A percentile compares a stretch with the other conserved stretches of the same genome.
These are phyloP conservation scores for Acomys russatus DNA, from an alignment of 2,797 vertebrate species.

Conservation along the genomic window DNA sequence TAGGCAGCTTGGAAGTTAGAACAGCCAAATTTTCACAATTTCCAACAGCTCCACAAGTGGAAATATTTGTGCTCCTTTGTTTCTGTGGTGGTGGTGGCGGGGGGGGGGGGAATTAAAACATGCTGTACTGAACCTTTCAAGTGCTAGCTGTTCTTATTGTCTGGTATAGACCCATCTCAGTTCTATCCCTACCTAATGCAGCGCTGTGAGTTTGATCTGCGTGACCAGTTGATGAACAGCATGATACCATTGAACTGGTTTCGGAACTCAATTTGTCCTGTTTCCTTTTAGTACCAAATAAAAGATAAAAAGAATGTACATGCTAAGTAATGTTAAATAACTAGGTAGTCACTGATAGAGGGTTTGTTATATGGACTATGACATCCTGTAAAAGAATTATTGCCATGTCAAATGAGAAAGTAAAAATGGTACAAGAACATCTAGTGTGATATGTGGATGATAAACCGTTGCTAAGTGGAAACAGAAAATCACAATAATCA, in stretches of 20 bases:
- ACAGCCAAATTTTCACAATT: constrained; percentile 72
- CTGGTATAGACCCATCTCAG: constrained; percentile 49
- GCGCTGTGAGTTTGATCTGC: constrained; percentile 25
- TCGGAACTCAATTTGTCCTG: constrained; percentile 6
- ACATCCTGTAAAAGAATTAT: background rate
- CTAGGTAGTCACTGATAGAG: background rate
- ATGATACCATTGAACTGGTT: background rate
- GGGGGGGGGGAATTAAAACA: constrained; percentile 72
- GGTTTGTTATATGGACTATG: background rate
- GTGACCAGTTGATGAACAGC: constrained; percentile 20
- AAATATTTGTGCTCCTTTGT: constrained; percentile 69
- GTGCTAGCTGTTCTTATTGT: constrained; percentile 71
- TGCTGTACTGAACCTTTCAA: constrained; percentile 73
- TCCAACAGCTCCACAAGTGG: constrained; percentile 73
- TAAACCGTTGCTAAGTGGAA: background rate
- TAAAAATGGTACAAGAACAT: background rate
- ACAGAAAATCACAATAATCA: background rate
- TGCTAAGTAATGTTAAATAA: background rate
- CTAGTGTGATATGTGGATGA: background rate
- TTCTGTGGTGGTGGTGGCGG: background rate
- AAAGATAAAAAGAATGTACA: background rate
- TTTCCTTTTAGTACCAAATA: constrained; percentile 29
- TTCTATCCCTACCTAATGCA: constrained; percentile 48
- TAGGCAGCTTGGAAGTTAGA: constrained; percentile 79
- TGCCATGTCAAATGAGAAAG: constrained; percentile 31